Evolutionary conservation across 2,113 vertebrate genomes (phyloP).

Genomic region (Drymodes brunneopygia): DNA sequence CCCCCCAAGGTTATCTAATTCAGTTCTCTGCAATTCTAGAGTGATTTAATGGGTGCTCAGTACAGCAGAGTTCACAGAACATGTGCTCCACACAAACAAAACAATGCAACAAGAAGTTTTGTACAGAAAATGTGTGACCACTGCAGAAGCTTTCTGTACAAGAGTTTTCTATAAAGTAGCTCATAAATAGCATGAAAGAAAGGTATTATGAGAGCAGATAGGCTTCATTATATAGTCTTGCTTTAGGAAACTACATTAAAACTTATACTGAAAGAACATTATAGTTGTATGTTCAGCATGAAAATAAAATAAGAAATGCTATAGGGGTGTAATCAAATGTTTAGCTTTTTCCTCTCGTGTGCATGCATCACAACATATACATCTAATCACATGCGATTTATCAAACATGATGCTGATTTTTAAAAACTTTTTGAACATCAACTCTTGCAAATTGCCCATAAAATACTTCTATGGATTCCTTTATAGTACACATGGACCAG

Average conservation of each 20-base stretch:
- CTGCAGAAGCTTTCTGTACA: not conserved
- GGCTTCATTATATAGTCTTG: not conserved
- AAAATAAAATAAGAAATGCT: constrained; percentile 5
- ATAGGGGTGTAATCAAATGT: not conserved
- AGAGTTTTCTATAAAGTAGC: not conserved
- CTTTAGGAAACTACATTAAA: not conserved
- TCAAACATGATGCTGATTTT: not conserved
- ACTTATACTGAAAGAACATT: not conserved
- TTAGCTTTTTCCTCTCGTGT: not conserved
- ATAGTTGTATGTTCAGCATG: not conserved
- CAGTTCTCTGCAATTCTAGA: not conserved
- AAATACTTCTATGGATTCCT: not conserved
- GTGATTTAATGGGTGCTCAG: not conserved
- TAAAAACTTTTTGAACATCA: not conserved
- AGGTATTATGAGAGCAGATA: not conserved
- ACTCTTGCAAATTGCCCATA: not conserved
- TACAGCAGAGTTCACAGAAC: not conserved
- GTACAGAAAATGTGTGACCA: not conserved
- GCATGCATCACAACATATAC: not conserved
- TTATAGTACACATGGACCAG: not conserved
- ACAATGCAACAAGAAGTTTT: not conserved
- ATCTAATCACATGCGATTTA: not conserved
- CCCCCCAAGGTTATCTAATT: not conserved
- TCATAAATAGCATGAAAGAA: not conserved
- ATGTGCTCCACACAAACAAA: not conserved